These are phyloP conservation scores for Proterorhinus semilunaris DNA, from an alignment of 2,113 vertebrate species.

Conservation along the genomic window DNA sequence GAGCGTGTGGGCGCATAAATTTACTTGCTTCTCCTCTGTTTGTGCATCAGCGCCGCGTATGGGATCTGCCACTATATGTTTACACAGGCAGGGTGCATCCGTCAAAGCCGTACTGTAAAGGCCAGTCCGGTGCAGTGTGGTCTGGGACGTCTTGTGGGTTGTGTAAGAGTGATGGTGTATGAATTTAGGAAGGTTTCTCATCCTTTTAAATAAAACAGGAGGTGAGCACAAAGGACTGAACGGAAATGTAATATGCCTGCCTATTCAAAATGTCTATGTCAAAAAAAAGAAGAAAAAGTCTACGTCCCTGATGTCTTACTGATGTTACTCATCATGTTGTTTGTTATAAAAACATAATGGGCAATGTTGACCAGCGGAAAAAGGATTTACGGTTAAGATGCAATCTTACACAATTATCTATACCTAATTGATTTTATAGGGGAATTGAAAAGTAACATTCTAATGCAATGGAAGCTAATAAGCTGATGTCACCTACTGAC, in stretches of 20 bases:
- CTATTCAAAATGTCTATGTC: background rate
- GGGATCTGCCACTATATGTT: conserved; percentile 13
- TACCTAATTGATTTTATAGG: too few species aligned
- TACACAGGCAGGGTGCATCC: conserved; percentile 9
- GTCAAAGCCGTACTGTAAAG: conserved; percentile 2
- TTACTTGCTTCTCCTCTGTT: background rate
- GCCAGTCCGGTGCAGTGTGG: conserved; percentile 1
- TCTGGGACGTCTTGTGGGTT: background rate
- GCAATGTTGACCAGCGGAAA: too few species aligned
- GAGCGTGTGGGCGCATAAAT: conserved; percentile 7
- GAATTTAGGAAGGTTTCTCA: background rate
- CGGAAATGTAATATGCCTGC: background rate
- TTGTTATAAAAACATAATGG: too few species aligned
- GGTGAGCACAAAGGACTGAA: background rate
- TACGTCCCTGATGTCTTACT: background rate
- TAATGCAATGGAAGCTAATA: too few species aligned
- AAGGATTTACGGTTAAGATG: too few species aligned
- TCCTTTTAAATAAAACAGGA: background rate
- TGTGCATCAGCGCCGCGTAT: conserved; percentile 10
- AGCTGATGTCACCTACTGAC: too few species aligned
- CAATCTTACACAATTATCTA: too few species aligned
- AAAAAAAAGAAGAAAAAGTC: background rate
- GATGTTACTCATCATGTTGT: too few species aligned
- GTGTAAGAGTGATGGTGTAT: background rate
- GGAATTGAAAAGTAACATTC: too few species aligned